A percentile compares a stretch with the other conserved stretches of the same genome.
These are phyloP conservation scores for Odontocerum albicorne DNA, from an alignment of 2,888 invertebrate species.

Conservation along the genomic window DNA sequence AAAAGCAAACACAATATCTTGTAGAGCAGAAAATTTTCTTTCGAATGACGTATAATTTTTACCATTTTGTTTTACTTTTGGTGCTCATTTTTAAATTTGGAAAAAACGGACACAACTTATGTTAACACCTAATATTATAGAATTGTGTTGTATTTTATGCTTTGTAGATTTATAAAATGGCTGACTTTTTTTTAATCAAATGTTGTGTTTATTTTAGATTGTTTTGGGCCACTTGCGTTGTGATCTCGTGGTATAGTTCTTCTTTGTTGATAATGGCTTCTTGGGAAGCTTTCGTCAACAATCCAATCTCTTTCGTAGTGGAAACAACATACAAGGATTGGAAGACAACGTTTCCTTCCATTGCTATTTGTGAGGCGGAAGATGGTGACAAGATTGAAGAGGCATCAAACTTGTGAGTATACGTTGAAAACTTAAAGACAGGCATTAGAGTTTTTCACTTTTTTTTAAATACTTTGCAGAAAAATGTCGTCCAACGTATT, in stretches of 20 bases:
- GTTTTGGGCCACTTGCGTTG: constrained; percentile 65
- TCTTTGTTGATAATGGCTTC: constrained; percentile 58
- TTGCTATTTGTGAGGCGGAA: constrained; percentile 72
- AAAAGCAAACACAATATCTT: no score
- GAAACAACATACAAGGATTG: constrained; percentile 77
- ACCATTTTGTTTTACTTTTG: no score
- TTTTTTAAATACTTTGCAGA: no score
- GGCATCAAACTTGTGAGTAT: constrained; percentile 60
- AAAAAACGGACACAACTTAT: no score
- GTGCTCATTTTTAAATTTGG: no score
- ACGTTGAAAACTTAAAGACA: no score
- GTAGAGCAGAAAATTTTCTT: no score
- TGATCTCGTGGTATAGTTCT: constrained; percentile 64
- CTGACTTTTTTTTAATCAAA: no score
- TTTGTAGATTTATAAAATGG: not conserved
- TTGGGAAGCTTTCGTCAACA: constrained; percentile 65
- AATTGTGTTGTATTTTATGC: not conserved
- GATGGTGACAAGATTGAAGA: constrained; percentile 67
- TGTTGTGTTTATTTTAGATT: constrained; percentile 49
- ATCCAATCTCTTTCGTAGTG: constrained; percentile 76
- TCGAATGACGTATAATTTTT: no score
- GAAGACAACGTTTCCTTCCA: constrained; percentile 72
- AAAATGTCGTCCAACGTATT: no score
- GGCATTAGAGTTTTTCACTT: no score
- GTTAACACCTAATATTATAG: no score